Percentiles rank a stretch among this genome's conserved stretches.
phyloP scores from a whole-genome alignment of 2,113 vertebrate species.

The Stigmatopora nigra region DNA sequence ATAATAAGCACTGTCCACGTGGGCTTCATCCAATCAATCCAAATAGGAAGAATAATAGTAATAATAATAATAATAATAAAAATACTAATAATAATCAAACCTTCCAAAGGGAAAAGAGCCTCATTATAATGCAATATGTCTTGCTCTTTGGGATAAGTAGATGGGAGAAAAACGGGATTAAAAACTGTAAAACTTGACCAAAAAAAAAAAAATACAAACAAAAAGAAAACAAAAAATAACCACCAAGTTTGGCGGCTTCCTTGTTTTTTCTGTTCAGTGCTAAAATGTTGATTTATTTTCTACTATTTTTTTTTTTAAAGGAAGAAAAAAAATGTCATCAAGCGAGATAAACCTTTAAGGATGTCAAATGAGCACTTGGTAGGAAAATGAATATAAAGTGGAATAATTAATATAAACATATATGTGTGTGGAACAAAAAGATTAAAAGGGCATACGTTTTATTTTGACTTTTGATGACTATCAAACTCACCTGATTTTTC shows the following conservation, averaged over 20 bases:
- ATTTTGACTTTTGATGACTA: constrained; percentile 72
- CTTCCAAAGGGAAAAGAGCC: constrained; percentile 65
- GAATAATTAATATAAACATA: not conserved
- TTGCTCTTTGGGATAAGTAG: constrained; percentile 54
- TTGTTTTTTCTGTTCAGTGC: constrained; percentile 35
- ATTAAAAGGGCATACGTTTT: constrained; percentile 69
- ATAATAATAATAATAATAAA: constrained; percentile 27
- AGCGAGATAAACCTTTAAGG: constrained; percentile 22
- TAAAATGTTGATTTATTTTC: constrained; percentile 20
- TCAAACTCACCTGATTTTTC: constrained; percentile 66
- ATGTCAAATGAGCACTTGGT: constrained; percentile 43
- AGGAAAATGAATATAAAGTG: constrained; percentile 41
- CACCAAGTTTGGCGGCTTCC: constrained; percentile 18
- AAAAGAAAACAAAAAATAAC: constrained; percentile 35
- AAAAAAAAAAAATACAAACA: constrained; percentile 45
- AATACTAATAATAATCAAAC: constrained; percentile 22
- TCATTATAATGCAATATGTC: constrained; percentile 68
- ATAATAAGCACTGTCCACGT: constrained; percentile 49
- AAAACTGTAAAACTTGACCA: constrained; percentile 57
- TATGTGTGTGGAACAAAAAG: constrained; percentile 51
- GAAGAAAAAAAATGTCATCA: not conserved
- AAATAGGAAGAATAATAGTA: constrained; percentile 40
- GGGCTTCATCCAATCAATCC: constrained; percentile 55
- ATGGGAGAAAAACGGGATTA: constrained; percentile 40
- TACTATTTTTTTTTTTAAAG: constrained; percentile 2